Evolutionary conservation across 2,113 vertebrate genomes (phyloP), one percentile per base, ranked within the genome.

Genomic region (Hymenochirus boettgeri): DNA sequence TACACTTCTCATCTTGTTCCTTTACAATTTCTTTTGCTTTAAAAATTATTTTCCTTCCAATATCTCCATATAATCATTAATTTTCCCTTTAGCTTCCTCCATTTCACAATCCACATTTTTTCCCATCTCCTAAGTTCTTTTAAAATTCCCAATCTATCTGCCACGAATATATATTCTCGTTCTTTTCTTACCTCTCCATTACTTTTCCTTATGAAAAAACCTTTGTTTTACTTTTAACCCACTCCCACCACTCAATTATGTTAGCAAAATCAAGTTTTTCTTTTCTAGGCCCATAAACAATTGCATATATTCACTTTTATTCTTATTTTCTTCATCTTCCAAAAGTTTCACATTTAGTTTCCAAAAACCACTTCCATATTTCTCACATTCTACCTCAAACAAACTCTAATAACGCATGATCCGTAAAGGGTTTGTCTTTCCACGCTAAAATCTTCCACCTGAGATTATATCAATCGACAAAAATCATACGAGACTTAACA

Each of bases 231-330:
- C 9, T 7, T 18, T 59, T 59, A 2, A 45, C 57, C 57, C 57
- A 59, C 3, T 59, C 35, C 57, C 57, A 59, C 57, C 57, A 59
- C 4, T 59, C 57, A n/a, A 25, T 4, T 7, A 59, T 10, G 5
- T 15, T 6, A 5, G 1, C 3, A 45, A 59, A 59, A 2, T 23
- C 7, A 2, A 5, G n/a, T 8, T 9, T 1, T 15, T 26, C 4
- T 18, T 5, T n/a, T 17, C 1, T 23, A 35, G 26, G 6, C 7
- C 12, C 10, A 8, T 24, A 27, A 4, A 46, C 3, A 4, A 2
- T 2, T 11, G 4, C 2, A 2, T 7, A 45, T 45, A 59, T 3
- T 26, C 15, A 1, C 1, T 4, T 2, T 3, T 7, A 1, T 9
- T 27, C 23, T 31, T 55, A 25, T 26, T 11, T 7, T 45, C 5